Conservation (phyloP, 2,888 invertebrate genomes). For the Polia nebulosa region DNA sequence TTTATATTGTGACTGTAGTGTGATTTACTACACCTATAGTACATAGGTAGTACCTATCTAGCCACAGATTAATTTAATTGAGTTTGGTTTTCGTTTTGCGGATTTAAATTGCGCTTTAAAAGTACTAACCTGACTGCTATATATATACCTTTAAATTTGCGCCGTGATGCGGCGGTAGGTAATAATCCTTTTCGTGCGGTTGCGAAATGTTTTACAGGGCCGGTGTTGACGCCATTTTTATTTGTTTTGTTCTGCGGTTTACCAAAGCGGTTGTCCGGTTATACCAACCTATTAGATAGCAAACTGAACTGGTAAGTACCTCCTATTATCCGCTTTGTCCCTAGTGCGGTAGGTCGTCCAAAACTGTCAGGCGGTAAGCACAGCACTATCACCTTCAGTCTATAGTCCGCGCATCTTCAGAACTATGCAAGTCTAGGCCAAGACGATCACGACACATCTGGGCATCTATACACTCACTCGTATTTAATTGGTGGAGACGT, state of each 20-base stretch:
- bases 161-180: background rate
- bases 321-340: background rate
- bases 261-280: background rate
- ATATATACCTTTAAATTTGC: conserved; percentile 18
- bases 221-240: background rate
- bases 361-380: background rate
- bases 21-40: too few relatives aligned
- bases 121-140: background rate
- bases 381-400: background rate
- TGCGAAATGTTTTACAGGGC: conserved; percentile 8
- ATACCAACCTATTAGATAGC: background rate
- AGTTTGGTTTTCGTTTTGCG: background rate
- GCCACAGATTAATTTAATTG: background rate
- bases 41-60: background rate
- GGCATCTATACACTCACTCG: background rate
- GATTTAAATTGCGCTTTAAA: background rate
- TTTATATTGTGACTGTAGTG: too few relatives aligned
- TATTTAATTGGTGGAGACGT: background rate
- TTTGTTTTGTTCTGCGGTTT: background rate
- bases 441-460: background rate
- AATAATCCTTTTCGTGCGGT: background rate
- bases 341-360: background rate
- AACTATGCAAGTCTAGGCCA: background rate
- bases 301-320: background rate
- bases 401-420: background rate